Evolutionary conservation across 2,888 invertebrate species (phyloP), one percentile per base, ranked within the genome.

Genomic region (Spatulosminthurus flaviceps): DNA sequence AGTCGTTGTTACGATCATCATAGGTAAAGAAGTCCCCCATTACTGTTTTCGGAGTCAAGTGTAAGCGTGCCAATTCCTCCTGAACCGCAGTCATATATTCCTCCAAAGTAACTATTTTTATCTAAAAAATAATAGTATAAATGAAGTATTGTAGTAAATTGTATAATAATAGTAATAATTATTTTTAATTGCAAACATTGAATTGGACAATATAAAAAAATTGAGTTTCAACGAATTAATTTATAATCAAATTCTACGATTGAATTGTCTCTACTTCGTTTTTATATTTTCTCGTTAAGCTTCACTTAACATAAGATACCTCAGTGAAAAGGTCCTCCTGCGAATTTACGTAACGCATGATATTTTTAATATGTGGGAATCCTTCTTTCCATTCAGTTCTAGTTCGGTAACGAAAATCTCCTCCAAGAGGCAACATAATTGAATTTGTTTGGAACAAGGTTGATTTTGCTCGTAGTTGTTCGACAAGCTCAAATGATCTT

Each of bases 1-100:
- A 98, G 88, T 97, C 95, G 87, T 97, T 94, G 86, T 94, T 94
- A 29, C 95, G 89, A 87, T 97, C 97, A 0, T 97, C 93, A 87
- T 98, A 98, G 0, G 97, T 97, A 88, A 98, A 97, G 89, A 98
- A 98, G 88, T 98, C 97, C 0, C 97, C 97, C 22, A 64, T 70
- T 16, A 22, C 0, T 11, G 34, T 70, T 16, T 81, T 79, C 9
- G 83, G 83, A 7, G 28, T 75, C 26, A 82, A 83, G 7, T 91
- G 89, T 0, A 90, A 87, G 34, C 88, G 80, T 77, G 88, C 88
- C 61, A 90, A 89, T 80, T 93, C 91, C 51, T 89, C 88, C 84
- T 91, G 91, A 0, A 96, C 88, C 0, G 94, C 93, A 81, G 92
- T 91, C 87, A 97, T 97, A 88, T 96, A 98, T 86, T 97, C 97